These are phyloP conservation scores for Otis tarda DNA, from an alignment of 2,113 vertebrate genomes.

Conservation along the genomic window DNA sequence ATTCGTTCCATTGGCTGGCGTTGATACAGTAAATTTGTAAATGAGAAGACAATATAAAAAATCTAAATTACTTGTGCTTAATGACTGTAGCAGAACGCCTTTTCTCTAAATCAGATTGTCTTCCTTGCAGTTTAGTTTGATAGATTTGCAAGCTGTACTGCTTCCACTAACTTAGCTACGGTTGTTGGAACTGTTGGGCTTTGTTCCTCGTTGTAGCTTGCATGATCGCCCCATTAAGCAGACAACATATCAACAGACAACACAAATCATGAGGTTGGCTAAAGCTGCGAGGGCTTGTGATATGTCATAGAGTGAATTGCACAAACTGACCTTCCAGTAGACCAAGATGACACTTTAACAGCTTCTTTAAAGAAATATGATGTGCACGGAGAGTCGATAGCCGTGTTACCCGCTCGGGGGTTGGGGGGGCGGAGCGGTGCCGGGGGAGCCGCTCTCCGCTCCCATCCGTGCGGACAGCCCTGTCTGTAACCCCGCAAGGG, in stretches of 20 bases:
- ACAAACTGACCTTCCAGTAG: conserved; percentile 79
- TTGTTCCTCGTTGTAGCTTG: conserved; percentile 95
- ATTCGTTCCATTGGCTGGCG: conserved; percentile 90
- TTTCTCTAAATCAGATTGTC: conserved; percentile 93
- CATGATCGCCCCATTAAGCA: conserved; percentile 98
- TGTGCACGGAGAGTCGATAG: conserved; percentile 53
- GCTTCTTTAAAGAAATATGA: conserved; percentile 66
- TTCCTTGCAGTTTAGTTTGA: conserved; percentile 88
- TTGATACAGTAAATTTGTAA: conserved; percentile 88
- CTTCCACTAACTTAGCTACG: conserved; percentile 80
- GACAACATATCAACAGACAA: conserved; percentile 89
- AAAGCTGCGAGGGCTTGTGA: conserved; percentile 78
- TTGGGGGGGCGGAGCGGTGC: neutral
- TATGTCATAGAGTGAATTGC: conserved; percentile 71
- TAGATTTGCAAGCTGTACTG: conserved; percentile 83
- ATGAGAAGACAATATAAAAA: conserved; percentile 86
- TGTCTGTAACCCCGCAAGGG: neutral
- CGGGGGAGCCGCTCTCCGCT: neutral
- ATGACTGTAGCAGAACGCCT: conserved; percentile 90
- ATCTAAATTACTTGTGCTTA: conserved; percentile 90
- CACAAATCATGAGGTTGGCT: conserved; percentile 86
- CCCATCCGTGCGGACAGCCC: neutral
- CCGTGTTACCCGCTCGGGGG: conserved; percentile 22
- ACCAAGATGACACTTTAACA: conserved; percentile 64
- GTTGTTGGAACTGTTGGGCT: conserved; percentile 86